Base-by-base conservation (phyloP, 1,140 invertebrate genomes). In the Leptonema lineaticorne region DNA sequence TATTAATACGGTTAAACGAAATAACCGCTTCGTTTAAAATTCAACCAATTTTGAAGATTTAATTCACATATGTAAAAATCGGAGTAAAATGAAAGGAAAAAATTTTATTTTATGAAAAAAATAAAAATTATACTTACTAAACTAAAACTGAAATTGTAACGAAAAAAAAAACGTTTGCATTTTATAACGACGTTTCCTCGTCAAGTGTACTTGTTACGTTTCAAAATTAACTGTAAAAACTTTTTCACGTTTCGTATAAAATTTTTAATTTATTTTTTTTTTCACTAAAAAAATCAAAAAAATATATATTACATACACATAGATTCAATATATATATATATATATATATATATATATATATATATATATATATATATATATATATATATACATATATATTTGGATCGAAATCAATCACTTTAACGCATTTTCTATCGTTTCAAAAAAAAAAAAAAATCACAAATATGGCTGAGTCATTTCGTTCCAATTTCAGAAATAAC, bases 221-320 rank as follows among this genome's bases (percentile, higher is more conserved):
- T n/a, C n/a, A 53, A 53, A 53, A 53, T 53, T 53, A 53, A 53
- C 50, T 53, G 22, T 2, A 26, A n/a, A 53, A 53, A 53, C 22
- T 53, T 41, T 16, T 41, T 53, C 50, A 14, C 50, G 50, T 53
- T 53, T 53, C 50, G 22, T 7, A 24, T 11, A 53, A 53, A 53
- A 53, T 20, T 53, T 53, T 11, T 11, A 14, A 22, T 53, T 53
- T 9, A 53, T 24, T 11, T 24, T 41, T 41, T 3, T 5, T 11
- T 6, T 11, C 37, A 4, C 37, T 41, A 2, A 11, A 41, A 41
- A 41, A 41, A 41, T 16, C 37, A 4, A 41, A 41, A 41, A 41
- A 6, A 33, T 33, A 41, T 41, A 41, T 11, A 41, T 4, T 2
- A 41, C 37, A 41, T 41, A 33, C 37, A 9, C 37, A 1, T 41